Percentiles rank a stretch among this genome's conserved stretches.
These are phyloP conservation scores for Chelonus insularis DNA, from an alignment of 1,140 invertebrate species.

Conservation along the genomic window DNA sequence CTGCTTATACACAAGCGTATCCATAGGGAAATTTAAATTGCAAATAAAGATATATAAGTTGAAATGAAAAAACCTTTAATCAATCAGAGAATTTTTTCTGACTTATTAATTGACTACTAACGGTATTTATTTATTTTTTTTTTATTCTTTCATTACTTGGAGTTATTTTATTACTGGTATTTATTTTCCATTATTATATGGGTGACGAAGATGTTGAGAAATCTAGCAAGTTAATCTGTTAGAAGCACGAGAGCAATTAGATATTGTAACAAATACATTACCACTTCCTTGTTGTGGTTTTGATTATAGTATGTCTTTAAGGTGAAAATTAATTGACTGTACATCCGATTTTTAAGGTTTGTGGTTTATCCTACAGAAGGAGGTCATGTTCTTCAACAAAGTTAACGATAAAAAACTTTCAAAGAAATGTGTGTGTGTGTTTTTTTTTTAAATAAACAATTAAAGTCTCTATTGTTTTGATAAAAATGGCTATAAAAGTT, in stretches of 20 bases:
- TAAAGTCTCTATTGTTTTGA: no score
- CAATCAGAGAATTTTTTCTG: neutral
- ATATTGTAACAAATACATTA: neutral
- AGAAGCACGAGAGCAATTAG: neutral
- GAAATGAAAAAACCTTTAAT: neutral
- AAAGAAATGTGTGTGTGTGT: no score
- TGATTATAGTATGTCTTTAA: slow-evolving; percentile 10
- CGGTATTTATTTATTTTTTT: no score
- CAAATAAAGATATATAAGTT: neutral
- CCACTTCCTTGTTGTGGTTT: slow-evolving; percentile 11
- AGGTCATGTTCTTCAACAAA: no score
- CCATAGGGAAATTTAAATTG: neutral
- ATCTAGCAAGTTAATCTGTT: slow-evolving; percentile 13
- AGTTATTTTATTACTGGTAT: no score
- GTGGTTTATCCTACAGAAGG: no score
- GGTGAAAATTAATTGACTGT: slow-evolving; percentile 9
- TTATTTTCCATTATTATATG: neutral
- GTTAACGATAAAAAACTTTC: no score
- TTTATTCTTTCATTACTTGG: no score
- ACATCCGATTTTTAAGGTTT: no score
- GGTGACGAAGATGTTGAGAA: slow-evolving; percentile 22
- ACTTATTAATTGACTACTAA: no score
- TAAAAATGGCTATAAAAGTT: no score
- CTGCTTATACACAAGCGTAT: neutral
- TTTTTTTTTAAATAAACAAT: no score